phyloP scores from a whole-genome alignment of 1,140 invertebrate genomes.

The Lucilia cuprina region DNA sequence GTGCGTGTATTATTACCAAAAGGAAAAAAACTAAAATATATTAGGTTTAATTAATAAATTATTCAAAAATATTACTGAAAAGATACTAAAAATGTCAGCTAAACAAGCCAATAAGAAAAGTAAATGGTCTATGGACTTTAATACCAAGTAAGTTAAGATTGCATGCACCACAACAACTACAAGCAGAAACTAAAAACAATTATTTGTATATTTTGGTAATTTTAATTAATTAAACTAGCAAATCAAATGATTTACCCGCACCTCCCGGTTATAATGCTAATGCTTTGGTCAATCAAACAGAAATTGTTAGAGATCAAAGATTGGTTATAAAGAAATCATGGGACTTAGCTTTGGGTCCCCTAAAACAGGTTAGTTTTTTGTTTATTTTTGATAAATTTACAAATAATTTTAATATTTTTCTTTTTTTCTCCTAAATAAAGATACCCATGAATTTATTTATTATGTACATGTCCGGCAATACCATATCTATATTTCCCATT shows the following conservation, averaged over 20 bases:
- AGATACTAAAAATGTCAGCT: slow-evolving; percentile 49
- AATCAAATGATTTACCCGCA: slow-evolving; percentile 68
- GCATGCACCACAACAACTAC: not conserved
- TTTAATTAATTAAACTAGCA: slow-evolving; percentile 44
- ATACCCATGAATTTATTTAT: slow-evolving; percentile 99
- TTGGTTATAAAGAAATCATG: slow-evolving; percentile 95
- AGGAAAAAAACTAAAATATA: not conserved
- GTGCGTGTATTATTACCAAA: not conserved
- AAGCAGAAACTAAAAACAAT: not conserved
- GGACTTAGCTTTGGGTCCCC: slow-evolving; percentile 94
- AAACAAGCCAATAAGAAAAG: slow-evolving; percentile 55
- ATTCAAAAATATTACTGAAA: not conserved
- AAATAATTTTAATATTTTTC: slow-evolving; percentile 39
- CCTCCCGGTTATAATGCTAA: slow-evolving; percentile 85
- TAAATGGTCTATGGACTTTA: slow-evolving; percentile 60
- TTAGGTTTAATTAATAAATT: not conserved
- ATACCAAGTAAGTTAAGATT: slow-evolving; percentile 45
- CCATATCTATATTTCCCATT: slow-evolving; percentile 99
- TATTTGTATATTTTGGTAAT: slow-evolving; percentile 10
- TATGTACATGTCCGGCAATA: slow-evolving; percentile 99
- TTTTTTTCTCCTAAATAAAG: slow-evolving; percentile 38
- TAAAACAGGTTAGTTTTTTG: slow-evolving; percentile 76
- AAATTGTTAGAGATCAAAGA: slow-evolving; percentile 78
- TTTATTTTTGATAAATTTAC: not conserved
- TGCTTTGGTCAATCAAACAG: slow-evolving; percentile 73